These are phyloP conservation scores for Caerostris darwini DNA, from an alignment of 1,140 invertebrate species.

Conservation along the genomic window DNA sequence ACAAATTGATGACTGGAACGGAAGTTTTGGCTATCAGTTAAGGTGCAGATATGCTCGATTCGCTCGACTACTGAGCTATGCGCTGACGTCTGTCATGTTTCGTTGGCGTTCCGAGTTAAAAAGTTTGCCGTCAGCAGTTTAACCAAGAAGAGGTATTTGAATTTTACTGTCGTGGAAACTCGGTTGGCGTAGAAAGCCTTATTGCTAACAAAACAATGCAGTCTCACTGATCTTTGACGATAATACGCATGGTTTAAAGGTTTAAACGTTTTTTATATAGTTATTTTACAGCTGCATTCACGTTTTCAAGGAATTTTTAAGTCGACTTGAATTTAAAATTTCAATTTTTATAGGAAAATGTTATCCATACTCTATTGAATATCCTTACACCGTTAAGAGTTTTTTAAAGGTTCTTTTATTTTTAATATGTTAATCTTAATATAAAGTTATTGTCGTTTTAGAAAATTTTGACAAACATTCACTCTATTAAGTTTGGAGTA, in stretches of 20 bases:
- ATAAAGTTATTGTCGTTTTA: background rate
- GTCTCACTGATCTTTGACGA: background rate
- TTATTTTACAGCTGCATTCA: background rate
- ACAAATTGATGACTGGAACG: background rate
- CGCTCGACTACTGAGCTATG: background rate
- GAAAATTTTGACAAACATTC: background rate
- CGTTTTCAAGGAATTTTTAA: background rate
- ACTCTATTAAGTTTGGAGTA: no score
- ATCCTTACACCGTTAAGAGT: background rate
- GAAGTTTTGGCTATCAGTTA: conserved; percentile 36
- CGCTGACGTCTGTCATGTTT: background rate
- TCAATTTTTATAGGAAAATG: background rate
- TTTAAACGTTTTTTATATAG: conserved; percentile 11
- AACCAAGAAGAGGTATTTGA: background rate
- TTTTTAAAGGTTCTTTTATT: background rate
- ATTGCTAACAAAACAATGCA: background rate
- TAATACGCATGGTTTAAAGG: background rate
- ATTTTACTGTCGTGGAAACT: conserved; percentile 1
- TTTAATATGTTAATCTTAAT: background rate
- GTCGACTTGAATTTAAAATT: background rate
- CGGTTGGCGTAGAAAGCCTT: background rate
- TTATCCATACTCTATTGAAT: background rate
- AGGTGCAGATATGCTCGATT: background rate
- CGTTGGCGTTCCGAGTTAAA: background rate
- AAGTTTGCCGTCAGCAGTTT: conserved; percentile 19